Evolutionary conservation across 2,888 invertebrate genomes (phyloP).

Genomic region (Invenusta paracnida): DNA sequence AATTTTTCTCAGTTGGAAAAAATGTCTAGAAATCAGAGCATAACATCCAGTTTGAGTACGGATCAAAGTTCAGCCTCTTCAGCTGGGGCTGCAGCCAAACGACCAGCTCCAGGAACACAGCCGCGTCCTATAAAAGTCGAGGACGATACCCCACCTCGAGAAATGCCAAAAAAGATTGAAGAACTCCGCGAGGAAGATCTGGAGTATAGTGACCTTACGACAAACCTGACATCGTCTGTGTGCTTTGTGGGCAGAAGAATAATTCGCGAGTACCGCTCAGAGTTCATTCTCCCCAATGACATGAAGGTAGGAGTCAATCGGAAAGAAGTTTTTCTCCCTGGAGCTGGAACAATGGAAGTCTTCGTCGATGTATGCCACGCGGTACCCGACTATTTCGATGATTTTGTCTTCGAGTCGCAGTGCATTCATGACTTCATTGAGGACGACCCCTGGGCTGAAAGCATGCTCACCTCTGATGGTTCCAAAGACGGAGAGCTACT

Average conservation of each 20-base stretch:
- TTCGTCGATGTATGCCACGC: slow-evolving; percentile 34
- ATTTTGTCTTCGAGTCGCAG: slow-evolving; percentile 22
- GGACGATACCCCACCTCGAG: neutral
- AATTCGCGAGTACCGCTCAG: slow-evolving; percentile 41
- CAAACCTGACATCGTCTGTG: slow-evolving; percentile 39
- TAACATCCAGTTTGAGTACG: neutral
- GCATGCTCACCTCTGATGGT: slow-evolving; percentile 29
- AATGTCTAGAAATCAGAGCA: neutral
- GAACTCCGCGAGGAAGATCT: neutral
- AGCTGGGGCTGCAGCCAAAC: neutral
- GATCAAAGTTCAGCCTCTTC: neutral
- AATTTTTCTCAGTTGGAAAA: no score
- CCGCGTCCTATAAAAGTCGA: neutral
- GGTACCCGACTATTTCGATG: neutral
- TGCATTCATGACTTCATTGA: slow-evolving; percentile 35
- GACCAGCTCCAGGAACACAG: neutral
- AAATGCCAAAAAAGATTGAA: slow-evolving; percentile 10
- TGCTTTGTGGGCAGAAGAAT: slow-evolving; percentile 37
- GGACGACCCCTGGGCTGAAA: slow-evolving; percentile 39
- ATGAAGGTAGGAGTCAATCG: slow-evolving; percentile 36
- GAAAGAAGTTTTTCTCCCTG: slow-evolving; percentile 41
- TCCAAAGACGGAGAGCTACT: slow-evolving; percentile 40
- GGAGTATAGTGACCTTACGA: slow-evolving; percentile 37
- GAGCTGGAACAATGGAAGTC: slow-evolving; percentile 22
- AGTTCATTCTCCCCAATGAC: slow-evolving; percentile 39